Evolutionary conservation across 2,113 vertebrate species (phyloP).

Genomic region (Epinephelus cyanopodus): DNA sequence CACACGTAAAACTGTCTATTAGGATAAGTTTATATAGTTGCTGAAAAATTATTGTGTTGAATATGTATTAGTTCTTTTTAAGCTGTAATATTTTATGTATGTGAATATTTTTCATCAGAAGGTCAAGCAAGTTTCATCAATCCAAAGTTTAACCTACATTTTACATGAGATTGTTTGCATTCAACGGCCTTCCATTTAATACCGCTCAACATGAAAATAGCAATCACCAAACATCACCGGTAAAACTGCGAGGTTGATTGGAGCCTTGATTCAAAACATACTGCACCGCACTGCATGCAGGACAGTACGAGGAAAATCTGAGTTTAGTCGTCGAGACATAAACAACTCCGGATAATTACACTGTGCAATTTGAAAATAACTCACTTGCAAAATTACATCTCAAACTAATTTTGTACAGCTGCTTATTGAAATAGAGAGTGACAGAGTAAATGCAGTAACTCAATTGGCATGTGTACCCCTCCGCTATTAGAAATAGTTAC

Average conservation of each 20-base stretch:
- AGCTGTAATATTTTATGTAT: background rate
- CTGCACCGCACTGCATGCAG: conserved; percentile 42
- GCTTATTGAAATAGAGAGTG: conserved; percentile 71
- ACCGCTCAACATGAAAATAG: conserved; percentile 29
- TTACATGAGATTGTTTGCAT: conserved; percentile 20
- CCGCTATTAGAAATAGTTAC: conserved; percentile 81
- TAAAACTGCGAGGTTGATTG: conserved; percentile 47
- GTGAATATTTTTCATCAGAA: background rate
- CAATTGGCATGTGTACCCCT: conserved; percentile 75
- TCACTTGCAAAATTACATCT: conserved; percentile 84
- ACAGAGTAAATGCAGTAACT: conserved; percentile 72
- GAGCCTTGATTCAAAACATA: conserved; percentile 70
- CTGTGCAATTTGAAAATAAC: conserved; percentile 85
- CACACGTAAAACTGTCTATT: conserved; percentile 41
- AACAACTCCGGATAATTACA: conserved; percentile 83
- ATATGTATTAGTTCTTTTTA: background rate
- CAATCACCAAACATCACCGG: conserved; percentile 33
- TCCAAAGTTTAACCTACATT: conserved; percentile 5
- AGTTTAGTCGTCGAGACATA: conserved; percentile 75
- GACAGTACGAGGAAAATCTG: conserved; percentile 64
- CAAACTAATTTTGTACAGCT: conserved; percentile 82
- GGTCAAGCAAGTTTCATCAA: background rate
- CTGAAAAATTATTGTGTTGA: conserved; percentile 25
- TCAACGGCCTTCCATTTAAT: conserved; percentile 29
- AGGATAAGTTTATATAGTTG: conserved; percentile 39